Percentiles rank a stretch among this genome's conserved stretches.
phyloP scores from a whole-genome alignment of 1,140 invertebrate species.

The Acromyrmex heyeri region DNA sequence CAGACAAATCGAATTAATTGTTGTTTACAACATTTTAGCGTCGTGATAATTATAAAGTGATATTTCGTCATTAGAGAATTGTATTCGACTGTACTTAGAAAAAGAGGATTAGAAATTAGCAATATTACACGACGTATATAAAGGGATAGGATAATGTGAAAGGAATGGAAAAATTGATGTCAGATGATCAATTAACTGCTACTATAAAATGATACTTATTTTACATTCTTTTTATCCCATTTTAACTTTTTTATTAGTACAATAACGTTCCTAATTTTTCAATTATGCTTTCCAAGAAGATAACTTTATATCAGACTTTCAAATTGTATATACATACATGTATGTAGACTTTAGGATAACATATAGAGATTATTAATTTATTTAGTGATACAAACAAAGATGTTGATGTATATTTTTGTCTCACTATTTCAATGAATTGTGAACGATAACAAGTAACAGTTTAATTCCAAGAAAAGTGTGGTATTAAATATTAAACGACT shows the following conservation, averaged over 20 bases:
- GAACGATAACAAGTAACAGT: not conserved
- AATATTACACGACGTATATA: not conserved
- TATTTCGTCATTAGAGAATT: constrained; percentile 46
- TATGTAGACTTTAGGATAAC: constrained; percentile 26
- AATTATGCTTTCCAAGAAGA: constrained; percentile 35
- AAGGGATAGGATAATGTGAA: not conserved
- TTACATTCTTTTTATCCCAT: constrained; percentile 34
- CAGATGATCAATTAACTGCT: constrained; percentile 16
- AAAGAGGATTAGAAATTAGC: constrained; percentile 6
- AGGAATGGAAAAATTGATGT: not conserved
- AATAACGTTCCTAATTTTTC: constrained; percentile 58
- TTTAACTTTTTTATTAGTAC: constrained; percentile 28
- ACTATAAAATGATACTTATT: constrained; percentile 24
- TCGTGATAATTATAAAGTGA: constrained; percentile 49
- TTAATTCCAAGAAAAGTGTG: constrained; percentile 14
- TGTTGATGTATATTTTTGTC: constrained; percentile 12
- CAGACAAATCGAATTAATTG: constrained; percentile 23
- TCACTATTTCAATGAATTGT: constrained; percentile 9
- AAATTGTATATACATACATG: constrained; percentile 47
- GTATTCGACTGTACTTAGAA: constrained; percentile 52
- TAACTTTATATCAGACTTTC: constrained; percentile 39
- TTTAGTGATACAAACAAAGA: constrained; percentile 37
- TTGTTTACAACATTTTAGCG: constrained; percentile 47
- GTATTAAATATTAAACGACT: not conserved
- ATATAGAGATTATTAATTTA: constrained; percentile 65